A percentile compares a stretch with the other conserved stretches of the same genome.
Evolutionary conservation across 2,113 vertebrate genomes (phyloP).

Genomic region (Perognathus longimembris): DNA sequence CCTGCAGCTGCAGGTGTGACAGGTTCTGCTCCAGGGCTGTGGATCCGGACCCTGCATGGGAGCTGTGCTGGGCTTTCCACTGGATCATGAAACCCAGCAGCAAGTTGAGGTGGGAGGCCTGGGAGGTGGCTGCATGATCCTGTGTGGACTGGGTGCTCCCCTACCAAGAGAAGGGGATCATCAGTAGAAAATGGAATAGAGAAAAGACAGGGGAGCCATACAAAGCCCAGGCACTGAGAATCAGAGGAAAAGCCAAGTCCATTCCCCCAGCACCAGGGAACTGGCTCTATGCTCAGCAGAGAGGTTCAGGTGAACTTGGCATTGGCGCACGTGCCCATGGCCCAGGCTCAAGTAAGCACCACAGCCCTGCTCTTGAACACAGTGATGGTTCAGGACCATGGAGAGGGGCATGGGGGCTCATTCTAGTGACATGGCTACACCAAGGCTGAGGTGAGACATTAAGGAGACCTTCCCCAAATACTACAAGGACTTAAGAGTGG

Average conservation of each 20-base stretch:
- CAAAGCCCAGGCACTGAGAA: background rate
- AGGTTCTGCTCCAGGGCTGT: conserved; percentile 60
- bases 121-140: conserved; percentile 86
- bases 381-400: conserved; percentile 64
- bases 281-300: background rate
- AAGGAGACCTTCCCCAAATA: background rate
- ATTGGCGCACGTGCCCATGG: no score
- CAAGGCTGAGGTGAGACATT: background rate
- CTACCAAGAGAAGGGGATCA: conserved; percentile 73
- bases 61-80: conserved; percentile 74
- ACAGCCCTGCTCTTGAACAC: background rate
- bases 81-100: conserved; percentile 85
- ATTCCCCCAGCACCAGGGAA: background rate
- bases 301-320: background rate
- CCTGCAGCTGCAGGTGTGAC: conserved; percentile 77
- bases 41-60: background rate
- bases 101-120: conserved; percentile 86
- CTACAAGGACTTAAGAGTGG: background rate
- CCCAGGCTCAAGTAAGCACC: background rate
- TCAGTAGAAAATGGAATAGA: background rate
- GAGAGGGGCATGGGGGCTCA: conserved; percentile 28
- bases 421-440: background rate
- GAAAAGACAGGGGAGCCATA: background rate
- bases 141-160: conserved; percentile 85
- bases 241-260: no score